phyloP scores from a whole-genome alignment of 2,888 invertebrate species.

The Lypha dubia region DNA sequence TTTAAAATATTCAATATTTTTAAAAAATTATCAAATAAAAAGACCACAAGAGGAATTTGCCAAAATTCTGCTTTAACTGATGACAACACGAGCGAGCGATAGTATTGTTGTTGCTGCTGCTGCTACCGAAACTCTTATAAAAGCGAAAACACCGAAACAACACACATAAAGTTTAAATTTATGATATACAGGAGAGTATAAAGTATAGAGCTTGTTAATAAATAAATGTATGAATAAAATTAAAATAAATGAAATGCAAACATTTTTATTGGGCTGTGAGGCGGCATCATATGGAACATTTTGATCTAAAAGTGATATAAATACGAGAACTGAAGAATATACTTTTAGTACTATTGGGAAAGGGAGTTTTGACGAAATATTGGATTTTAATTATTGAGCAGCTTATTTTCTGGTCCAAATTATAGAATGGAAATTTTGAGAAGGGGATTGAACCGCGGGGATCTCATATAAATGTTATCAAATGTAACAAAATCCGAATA shows the following conservation, averaged over 20 bases:
- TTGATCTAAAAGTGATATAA: too few relatives aligned
- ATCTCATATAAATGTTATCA: not conserved
- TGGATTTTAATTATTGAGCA: too few relatives aligned
- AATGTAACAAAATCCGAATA: not conserved
- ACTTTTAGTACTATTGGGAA: too few relatives aligned
- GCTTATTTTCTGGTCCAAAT: too few relatives aligned
- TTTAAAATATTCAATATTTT: constrained; percentile 7
- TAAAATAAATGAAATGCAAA: constrained; percentile 31
- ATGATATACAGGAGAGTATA: constrained; percentile 57
- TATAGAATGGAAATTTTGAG: too few relatives aligned
- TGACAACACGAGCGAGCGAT: not conserved
- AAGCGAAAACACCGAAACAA: not conserved
- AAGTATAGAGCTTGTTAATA: constrained; percentile 70
- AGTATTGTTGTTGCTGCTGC: not conserved
- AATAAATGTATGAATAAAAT: constrained; percentile 64
- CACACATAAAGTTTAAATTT: constrained; percentile 47
- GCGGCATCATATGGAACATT: too few relatives aligned
- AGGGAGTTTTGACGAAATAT: too few relatives aligned
- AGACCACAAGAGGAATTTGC: constrained; percentile 41
- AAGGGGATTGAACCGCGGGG: too few relatives aligned
- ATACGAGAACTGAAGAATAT: too few relatives aligned
- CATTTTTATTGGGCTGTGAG: constrained; percentile 15
- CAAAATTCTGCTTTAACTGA: constrained; percentile 15
- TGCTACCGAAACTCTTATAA: too few relatives aligned
- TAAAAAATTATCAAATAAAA: constrained; percentile 16